Evolutionary conservation across 2,113 vertebrate species (phyloP).

Genomic region (Brachypodius melanocephalos): DNA sequence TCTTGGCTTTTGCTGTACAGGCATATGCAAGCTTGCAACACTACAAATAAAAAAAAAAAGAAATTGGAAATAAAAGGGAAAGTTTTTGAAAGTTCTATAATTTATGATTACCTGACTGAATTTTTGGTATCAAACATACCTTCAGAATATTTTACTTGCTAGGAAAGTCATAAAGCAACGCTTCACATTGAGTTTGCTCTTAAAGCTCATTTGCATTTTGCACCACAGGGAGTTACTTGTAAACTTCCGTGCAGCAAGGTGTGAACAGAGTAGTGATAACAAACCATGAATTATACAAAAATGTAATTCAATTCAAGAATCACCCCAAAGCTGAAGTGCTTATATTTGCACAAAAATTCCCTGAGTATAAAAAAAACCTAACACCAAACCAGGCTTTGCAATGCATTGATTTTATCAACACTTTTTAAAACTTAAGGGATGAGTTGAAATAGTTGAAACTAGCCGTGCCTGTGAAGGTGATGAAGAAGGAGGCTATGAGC

Average conservation of each 20-base stretch:
- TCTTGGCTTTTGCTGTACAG: neutral
- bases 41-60: neutral
- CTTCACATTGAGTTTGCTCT: neutral
- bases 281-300: neutral
- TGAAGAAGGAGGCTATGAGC: neutral
- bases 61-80: neutral
- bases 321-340: neutral
- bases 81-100: neutral
- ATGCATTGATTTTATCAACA: neutral
- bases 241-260: neutral
- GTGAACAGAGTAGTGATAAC: neutral
- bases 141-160: neutral
- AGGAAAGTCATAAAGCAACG: neutral
- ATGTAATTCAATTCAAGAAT: neutral
- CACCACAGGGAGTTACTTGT: neutral
- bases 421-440: neutral
- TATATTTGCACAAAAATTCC: neutral
- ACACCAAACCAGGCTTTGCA: neutral
- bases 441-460: neutral
- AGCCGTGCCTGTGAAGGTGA: neutral
- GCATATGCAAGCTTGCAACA: neutral
- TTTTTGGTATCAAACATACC: neutral
- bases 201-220: conserved; percentile 5
- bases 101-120: neutral
- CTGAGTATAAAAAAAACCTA: neutral